Base-by-base conservation (phyloP, 1,140 invertebrate genomes). In the Saccostrea glomerata region DNA sequence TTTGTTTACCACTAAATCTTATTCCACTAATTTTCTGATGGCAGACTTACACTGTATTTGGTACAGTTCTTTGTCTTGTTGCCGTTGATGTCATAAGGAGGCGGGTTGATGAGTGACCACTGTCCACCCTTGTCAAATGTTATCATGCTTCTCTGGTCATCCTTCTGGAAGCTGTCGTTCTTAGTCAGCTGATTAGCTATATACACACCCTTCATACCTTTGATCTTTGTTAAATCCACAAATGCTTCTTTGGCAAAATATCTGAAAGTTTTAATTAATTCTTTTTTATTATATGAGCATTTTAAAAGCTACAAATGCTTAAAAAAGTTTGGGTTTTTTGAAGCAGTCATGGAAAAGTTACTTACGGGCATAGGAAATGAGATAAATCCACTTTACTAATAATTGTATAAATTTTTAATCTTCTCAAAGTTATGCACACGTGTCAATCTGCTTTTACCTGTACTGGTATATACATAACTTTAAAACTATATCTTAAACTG, bases 161-260 rank as follows among this genome's bases (percentile, higher is more conserved):
- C 90, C 0, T 89, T n/a, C 55, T 86, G 82, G 12, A 93, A 88
- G 12, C 56, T 77, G 47, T 86, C 63, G n/a, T 87, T 87, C 13
- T 73, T n/a, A 54, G 91, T 91, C 12, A 91, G 92, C 0, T 98
- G 96, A 0, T 97, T 98, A 0, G 97, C 98, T 89, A 98, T 98
- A 94, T 98, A 98, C 86, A 98, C 97, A 6, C 98, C 98, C 40
- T 96, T 96, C 17, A 99, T 93, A 12, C 98, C 98, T 93, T 97
- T 96, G 0, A 99, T 97, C 94, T 97, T 97, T 92, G 98, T 97
- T 0, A 99, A 93, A 93, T 98, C 98, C n/a, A 97, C 97, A 95
- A 98, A 98, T 13, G 97, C 94, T 90, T 98, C 97, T 85, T 97
- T 97, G 2, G 97, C 96, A 13, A 97, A 96, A 86, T 97, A 97